Percentiles rank a stretch among this genome's conserved stretches.
These are phyloP conservation scores for Oryzias melastigma DNA, from an alignment of 2,113 vertebrate species.

Conservation along the genomic window DNA sequence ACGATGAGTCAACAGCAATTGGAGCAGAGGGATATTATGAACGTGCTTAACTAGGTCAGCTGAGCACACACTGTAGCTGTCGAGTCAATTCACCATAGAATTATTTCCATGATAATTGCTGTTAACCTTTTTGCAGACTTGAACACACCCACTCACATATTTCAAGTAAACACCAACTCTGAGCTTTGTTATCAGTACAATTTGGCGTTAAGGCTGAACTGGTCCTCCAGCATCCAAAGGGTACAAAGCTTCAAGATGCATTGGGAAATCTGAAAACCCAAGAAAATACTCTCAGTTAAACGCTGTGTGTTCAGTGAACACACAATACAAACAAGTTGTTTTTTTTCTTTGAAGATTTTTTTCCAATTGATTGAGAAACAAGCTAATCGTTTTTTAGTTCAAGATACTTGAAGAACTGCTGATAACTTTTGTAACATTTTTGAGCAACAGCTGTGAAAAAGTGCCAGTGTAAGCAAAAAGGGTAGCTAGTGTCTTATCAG, in stretches of 20 bases:
- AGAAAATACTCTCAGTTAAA: too few species aligned
- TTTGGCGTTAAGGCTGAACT: constrained; percentile 34
- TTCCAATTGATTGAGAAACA: too few species aligned
- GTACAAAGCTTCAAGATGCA: constrained; percentile 38
- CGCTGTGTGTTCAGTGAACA: too few species aligned
- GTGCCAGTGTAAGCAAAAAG: not conserved
- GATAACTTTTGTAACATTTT: not conserved
- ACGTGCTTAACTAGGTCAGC: constrained; percentile 56
- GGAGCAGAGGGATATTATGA: constrained; percentile 49
- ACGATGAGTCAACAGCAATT: constrained; percentile 57
- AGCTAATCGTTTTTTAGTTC: too few species aligned
- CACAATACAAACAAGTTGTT: too few species aligned
- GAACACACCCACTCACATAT: constrained; percentile 27
- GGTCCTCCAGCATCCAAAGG: constrained; percentile 5
- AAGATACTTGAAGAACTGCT: not conserved
- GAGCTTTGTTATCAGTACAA: constrained; percentile 52
- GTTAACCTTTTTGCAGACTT: constrained; percentile 39
- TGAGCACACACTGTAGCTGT: constrained; percentile 44
- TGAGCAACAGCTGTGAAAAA: constrained; percentile 3
- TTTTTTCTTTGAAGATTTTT: too few species aligned
- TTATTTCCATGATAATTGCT: constrained; percentile 44
- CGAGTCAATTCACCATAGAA: constrained; percentile 40
- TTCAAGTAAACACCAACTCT: constrained; percentile 37
- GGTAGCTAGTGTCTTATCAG: constrained; percentile 11
- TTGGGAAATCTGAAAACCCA: not conserved